Conservation (phyloP, 2,888 invertebrate species). For the Ptychoptera albimana region DNA sequence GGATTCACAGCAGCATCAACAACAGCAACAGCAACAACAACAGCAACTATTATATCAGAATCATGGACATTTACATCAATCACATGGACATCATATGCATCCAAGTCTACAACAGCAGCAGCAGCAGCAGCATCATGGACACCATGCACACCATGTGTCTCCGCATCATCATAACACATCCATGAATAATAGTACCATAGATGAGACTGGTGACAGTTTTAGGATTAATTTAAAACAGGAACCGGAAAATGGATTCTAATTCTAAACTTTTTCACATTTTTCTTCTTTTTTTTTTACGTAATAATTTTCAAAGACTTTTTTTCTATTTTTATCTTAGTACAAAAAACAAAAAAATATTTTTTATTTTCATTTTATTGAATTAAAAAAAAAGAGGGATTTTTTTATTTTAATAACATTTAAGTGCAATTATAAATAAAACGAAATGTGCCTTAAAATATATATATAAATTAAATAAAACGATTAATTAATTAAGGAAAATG, state of each 20-base stretch:
- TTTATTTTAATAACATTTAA: too few species aligned
- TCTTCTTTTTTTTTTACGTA: neutral
- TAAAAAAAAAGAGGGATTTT: too few species aligned
- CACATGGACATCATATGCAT: neutral
- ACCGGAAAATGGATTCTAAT: conserved; percentile 28
- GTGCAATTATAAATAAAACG: too few species aligned
- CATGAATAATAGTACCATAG: neutral
- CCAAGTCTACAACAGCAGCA: neutral
- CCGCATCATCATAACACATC: neutral
- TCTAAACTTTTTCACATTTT: too few species aligned
- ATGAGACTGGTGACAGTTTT: conserved; percentile 13
- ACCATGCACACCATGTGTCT: neutral
- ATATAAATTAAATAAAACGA: too few species aligned
- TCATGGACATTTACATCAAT: neutral
- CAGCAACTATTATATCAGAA: conserved; percentile 9
- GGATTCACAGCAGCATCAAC: conserved; percentile 17
- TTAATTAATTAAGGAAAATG: too few species aligned
- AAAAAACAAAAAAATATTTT: too few species aligned
- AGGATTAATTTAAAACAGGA: conserved; percentile 29
- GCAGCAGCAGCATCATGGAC: neutral
- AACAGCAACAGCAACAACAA: conserved; percentile 10
- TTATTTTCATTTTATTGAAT: too few species aligned
- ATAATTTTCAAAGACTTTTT: too few species aligned
- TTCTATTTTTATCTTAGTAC: too few species aligned
- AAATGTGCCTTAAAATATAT: too few species aligned